phyloP scores from a whole-genome alignment of 2,797 vertebrate genomes.

The Poeciliopsis presidionis region DNA sequence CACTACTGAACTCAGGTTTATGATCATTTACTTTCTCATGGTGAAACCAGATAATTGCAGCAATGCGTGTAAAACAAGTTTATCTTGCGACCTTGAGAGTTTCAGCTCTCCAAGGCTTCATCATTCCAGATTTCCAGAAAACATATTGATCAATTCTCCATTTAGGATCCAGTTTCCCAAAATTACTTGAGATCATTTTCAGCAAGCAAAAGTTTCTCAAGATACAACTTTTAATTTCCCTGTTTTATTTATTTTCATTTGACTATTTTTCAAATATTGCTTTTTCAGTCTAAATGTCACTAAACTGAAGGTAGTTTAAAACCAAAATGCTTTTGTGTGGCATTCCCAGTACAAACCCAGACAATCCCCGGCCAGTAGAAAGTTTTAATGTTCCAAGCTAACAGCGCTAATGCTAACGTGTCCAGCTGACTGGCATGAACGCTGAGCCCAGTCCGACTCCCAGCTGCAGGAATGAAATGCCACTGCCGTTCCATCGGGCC shows the following conservation, averaged over 20 bases:
- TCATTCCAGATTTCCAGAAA: background rate
- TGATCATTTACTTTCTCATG: background rate
- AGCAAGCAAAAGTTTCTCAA: background rate
- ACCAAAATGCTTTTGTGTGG: background rate
- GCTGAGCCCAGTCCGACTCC: background rate
- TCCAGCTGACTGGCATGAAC: background rate
- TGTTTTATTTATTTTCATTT: background rate
- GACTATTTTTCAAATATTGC: background rate
- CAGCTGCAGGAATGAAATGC: background rate
- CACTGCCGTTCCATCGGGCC: background rate
- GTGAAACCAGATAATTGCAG: background rate
- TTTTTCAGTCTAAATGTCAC: background rate
- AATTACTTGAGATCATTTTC: background rate
- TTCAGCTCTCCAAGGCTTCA: background rate
- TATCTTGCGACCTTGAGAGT: background rate
- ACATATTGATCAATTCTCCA: background rate
- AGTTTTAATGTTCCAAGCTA: background rate
- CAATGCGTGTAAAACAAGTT: background rate
- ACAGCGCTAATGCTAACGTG: background rate
- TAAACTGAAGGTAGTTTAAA: background rate
- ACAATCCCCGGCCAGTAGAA: background rate
- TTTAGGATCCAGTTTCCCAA: background rate
- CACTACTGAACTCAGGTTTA: background rate
- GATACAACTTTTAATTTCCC: background rate
- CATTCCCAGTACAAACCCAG: background rate